Percentiles rank a stretch among this genome's conserved stretches.
These are phyloP conservation scores for Sinelater perroti DNA, from an alignment of 2,888 invertebrate genomes.

Conservation along the genomic window DNA sequence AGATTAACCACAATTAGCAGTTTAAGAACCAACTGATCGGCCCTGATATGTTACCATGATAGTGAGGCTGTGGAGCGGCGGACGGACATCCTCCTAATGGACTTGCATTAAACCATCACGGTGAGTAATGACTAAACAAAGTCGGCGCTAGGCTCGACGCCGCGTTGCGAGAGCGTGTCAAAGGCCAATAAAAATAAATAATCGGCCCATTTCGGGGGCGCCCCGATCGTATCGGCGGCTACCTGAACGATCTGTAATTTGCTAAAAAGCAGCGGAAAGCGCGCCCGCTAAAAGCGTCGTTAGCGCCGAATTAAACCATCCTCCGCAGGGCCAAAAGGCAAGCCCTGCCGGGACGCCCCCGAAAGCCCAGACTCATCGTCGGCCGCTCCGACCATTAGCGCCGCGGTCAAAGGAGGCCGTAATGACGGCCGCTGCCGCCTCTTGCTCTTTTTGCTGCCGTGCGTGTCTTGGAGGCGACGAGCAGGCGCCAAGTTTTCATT, in stretches of 20 bases:
- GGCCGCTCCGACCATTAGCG: slow-evolving; percentile 52
- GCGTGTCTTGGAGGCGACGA: slow-evolving; percentile 58
- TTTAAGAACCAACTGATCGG: no score
- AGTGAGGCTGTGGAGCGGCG: no score
- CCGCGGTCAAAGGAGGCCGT: slow-evolving; percentile 39
- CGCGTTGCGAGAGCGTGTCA: slow-evolving; percentile 38
- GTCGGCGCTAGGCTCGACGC: slow-evolving; percentile 9
- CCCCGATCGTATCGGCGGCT: slow-evolving; percentile 31
- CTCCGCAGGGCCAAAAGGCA: slow-evolving; percentile 13
- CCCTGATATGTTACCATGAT: no score
- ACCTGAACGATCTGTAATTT: slow-evolving; percentile 35
- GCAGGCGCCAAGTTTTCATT: slow-evolving; percentile 62
- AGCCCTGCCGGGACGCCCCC: slow-evolving; percentile 9
- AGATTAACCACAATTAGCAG: no score
- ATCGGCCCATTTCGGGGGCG: slow-evolving; percentile 31
- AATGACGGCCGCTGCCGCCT: slow-evolving; percentile 53
- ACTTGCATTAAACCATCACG: slow-evolving; percentile 40
- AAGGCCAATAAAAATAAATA: slow-evolving; percentile 36
- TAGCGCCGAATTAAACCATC: slow-evolving; percentile 23
- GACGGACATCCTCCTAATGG: slow-evolving; percentile 40
- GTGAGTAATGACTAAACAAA: slow-evolving; percentile 34
- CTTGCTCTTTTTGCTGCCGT: slow-evolving; percentile 58
- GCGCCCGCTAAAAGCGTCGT: slow-evolving; percentile 29
- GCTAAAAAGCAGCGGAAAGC: slow-evolving; percentile 33
- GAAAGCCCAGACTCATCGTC: slow-evolving; percentile 49